Evolutionary conservation across 2,113 vertebrate species (phyloP).

Genomic region (Rhabdornis inornatus): DNA sequence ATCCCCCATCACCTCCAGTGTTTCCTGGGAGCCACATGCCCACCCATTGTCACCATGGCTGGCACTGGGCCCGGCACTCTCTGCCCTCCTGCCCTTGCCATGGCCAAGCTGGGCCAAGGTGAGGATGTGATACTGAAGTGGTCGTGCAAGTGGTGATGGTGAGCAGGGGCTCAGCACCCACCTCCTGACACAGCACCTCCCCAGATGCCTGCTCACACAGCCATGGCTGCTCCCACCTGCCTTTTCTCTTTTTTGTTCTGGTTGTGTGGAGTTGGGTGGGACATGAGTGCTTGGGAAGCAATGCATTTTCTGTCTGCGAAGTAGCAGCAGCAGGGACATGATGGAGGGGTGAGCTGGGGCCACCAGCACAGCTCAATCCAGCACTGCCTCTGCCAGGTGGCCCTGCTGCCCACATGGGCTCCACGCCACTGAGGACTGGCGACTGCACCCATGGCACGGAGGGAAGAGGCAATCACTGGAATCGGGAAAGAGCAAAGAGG

Average conservation of each 20-base stretch:
- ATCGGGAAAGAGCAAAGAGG: background rate
- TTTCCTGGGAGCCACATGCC: rapidly evolving
- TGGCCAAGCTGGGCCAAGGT: rapidly evolving
- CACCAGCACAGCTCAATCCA: rapidly evolving
- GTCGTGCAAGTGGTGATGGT: background rate
- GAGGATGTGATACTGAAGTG: background rate
- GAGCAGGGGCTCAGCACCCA: background rate
- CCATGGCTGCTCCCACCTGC: rapidly evolving
- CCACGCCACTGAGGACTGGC: rapidly evolving
- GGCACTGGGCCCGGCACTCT: rapidly evolving
- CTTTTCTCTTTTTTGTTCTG: background rate
- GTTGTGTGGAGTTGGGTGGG: background rate
- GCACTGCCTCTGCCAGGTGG: rapidly evolving
- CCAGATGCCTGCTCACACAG: background rate
- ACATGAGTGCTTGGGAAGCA: background rate
- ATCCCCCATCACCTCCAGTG: rapidly evolving
- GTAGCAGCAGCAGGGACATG: rapidly evolving
- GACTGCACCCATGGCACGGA: rapidly evolving
- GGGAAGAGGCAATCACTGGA: background rate
- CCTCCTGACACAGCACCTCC: background rate
- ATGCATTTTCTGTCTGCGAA: background rate
- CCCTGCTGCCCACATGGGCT: background rate
- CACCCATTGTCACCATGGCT: background rate
- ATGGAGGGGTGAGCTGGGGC: background rate
- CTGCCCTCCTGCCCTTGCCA: background rate